Evolutionary conservation across 2,888 invertebrate species (phyloP), one percentile per base, ranked within the genome.

Genomic region (Tenthredo amoena): DNA sequence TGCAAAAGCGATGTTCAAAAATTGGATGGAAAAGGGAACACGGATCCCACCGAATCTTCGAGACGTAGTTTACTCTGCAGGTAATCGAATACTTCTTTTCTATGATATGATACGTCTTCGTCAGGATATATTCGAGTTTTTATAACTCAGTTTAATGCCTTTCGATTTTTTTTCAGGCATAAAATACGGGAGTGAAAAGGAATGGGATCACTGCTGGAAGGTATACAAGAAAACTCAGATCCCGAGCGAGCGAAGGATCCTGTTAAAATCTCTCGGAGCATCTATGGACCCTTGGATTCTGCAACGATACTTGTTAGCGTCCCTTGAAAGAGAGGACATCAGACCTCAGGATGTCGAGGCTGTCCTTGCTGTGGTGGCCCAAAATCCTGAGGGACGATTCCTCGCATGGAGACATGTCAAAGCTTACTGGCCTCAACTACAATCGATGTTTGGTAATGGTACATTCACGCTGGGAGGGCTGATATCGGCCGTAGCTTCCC

Each of bases 131-230:
- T 2, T 71, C 71, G 37, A 71, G 71, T 1, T 37, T 34, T 71
- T 5, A 37, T 43, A 18, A 43, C n/a, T 12, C 21, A 0, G 2
- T 10, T 40, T 43, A 18, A 43, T 43, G 15, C 10, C 15, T 43
- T 1, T 18, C 18, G 18, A 34, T 62, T 26, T 34, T 74, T n/a
- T n/a, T 43, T 26, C 95, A 88, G 97, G 97, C 18, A 96, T 98
- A 10, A 96, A 96, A 77, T 95, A 96, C 85, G 97, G 96, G 18
- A 96, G 96, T 0, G 94, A 95, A 87, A 92, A 92, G 0, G 98
- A 97, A 88, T 98, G 98, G 98, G 95, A 95, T 62, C 95, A 96
- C 89, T 96, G 96, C 89, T 98, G 97, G 96, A 94, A 95, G 1
- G 95, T 96, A 34, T 96, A 97, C 91, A 95, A 95, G 84, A 94